phyloP scores from a whole-genome alignment of 2,888 invertebrate species.

The Mythimna loreyi region DNA sequence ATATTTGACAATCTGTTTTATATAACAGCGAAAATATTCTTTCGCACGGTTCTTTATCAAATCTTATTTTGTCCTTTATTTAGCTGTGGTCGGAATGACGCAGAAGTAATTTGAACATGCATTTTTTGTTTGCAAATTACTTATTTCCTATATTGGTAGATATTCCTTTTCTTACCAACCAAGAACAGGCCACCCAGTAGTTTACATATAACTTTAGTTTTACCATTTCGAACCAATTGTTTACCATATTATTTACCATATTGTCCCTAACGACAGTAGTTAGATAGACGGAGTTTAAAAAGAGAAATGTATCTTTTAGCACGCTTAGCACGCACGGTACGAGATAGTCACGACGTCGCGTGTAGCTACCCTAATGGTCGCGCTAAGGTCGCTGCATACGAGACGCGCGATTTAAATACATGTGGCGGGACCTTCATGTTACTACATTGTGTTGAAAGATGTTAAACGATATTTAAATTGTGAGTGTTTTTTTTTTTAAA shows the following conservation, averaged over 20 bases:
- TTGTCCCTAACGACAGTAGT: constrained; percentile 51
- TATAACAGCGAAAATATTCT: background rate
- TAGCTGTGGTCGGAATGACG: background rate
- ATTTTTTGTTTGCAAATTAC: too few relatives aligned
- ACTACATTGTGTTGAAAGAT: constrained; percentile 12
- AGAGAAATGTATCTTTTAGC: constrained; percentile 60
- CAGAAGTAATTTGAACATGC: background rate
- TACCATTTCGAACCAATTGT: constrained; percentile 35
- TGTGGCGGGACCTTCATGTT: constrained; percentile 13
- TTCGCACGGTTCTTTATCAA: background rate
- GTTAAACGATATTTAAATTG: constrained; percentile 9
- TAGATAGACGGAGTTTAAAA: constrained; percentile 52
- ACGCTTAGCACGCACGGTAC: constrained; percentile 63
- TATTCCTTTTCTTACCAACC: background rate
- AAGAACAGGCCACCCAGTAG: constrained; percentile 31
- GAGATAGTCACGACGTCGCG: constrained; percentile 68
- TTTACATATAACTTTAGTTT: constrained; percentile 20
- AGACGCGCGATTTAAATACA: constrained; percentile 30
- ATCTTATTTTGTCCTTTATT: background rate
- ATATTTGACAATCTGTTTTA: too few relatives aligned
- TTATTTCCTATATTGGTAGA: background rate
- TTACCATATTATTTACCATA: constrained; percentile 50
- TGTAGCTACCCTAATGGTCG: constrained; percentile 64
- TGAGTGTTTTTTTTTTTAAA: constrained; percentile 1
- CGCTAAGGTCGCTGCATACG: constrained; percentile 55